Percentiles rank a stretch among this genome's conserved stretches.
Evolutionary conservation across 2,113 vertebrate species (phyloP).

Genomic region (Atlantisia rogersi): DNA sequence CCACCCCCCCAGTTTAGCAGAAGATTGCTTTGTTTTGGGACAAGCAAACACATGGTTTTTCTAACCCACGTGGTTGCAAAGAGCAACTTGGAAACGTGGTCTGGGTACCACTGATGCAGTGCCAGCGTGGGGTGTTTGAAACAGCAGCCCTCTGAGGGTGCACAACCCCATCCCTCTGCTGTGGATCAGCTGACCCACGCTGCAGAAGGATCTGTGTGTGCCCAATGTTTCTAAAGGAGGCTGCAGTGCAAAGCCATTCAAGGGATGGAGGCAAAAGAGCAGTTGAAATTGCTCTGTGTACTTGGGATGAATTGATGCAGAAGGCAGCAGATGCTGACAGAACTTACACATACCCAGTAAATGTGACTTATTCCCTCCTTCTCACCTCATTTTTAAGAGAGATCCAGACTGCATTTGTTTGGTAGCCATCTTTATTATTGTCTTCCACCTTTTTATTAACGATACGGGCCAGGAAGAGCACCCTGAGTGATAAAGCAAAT

Average conservation of each 20-base stretch:
- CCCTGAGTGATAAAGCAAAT: background rate
- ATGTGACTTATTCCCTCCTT: background rate
- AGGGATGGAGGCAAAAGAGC: background rate
- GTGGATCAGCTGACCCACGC: background rate
- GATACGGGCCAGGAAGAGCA: background rate
- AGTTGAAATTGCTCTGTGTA: rapidly evolving
- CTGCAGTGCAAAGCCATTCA: background rate
- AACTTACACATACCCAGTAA: background rate
- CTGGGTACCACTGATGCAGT: background rate
- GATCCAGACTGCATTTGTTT: background rate
- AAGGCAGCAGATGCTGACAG: background rate
- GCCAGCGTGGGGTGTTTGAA: background rate
- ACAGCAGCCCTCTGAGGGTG: background rate
- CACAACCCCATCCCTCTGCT: background rate
- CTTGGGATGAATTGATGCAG: background rate
- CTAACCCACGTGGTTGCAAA: background rate
- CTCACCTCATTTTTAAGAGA: background rate
- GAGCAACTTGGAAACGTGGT: background rate
- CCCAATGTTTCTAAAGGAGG: background rate
- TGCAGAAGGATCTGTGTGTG: background rate
- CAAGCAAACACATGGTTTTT: background rate
- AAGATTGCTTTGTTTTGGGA: background rate
- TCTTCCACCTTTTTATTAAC: background rate
- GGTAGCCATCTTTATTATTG: background rate
- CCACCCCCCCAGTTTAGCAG: background rate